Evolutionary conservation across 2,113 vertebrate genomes (phyloP).

Genomic region (Pipra filicauda): DNA sequence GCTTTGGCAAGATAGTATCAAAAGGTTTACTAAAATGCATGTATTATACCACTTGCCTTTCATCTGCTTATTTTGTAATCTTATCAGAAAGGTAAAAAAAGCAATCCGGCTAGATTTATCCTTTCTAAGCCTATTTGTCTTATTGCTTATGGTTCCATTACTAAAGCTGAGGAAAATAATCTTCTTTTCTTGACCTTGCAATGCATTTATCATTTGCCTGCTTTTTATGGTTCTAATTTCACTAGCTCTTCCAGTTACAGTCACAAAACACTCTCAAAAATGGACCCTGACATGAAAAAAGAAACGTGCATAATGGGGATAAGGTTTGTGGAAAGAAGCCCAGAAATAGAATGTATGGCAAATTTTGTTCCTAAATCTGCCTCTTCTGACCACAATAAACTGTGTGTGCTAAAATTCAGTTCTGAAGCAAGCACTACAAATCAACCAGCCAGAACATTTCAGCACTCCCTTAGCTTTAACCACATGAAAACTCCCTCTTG

Average conservation of each 20-base stretch:
- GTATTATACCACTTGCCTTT: conserved; percentile 32
- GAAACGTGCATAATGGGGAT: background rate
- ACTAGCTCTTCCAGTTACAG: background rate
- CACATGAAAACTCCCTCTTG: background rate
- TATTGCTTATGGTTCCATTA: conserved; percentile 54
- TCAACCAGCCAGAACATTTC: background rate
- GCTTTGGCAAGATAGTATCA: background rate
- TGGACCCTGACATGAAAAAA: background rate
- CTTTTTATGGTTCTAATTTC: conserved; percentile 22
- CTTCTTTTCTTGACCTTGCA: background rate
- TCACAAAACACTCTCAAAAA: background rate
- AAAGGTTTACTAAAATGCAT: conserved; percentile 19
- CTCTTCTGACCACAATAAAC: background rate
- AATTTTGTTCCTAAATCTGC: conserved; percentile 12
- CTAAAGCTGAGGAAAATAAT: conserved; percentile 49
- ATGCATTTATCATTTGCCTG: background rate
- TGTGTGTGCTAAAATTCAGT: background rate
- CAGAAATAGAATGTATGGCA: background rate
- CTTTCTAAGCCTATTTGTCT: conserved; percentile 53
- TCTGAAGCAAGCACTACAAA: conserved; percentile 17
- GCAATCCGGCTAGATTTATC: conserved; percentile 39
- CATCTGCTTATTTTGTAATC: conserved; percentile 60
- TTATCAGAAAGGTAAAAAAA: conserved; percentile 54
- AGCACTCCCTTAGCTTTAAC: background rate
- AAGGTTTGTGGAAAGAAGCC: background rate